phyloP scores from a whole-genome alignment of 2,797 vertebrate genomes.

The Hippopotamyrus pictus region DNA sequence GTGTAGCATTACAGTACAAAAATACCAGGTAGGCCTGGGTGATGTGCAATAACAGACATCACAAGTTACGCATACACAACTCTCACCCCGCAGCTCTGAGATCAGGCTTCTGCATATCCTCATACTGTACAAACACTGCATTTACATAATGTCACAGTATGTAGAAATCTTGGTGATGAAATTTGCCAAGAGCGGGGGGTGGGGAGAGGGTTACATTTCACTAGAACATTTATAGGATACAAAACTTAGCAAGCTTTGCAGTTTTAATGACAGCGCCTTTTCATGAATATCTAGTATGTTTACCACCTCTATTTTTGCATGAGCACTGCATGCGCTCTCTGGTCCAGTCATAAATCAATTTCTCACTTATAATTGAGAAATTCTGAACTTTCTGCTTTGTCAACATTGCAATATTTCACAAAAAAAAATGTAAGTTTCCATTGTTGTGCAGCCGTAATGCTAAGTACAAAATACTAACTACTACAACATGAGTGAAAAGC shows the following conservation, averaged over 20 bases:
- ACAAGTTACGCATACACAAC: neutral
- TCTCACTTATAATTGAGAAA: neutral
- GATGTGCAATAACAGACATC: neutral
- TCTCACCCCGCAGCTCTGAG: neutral
- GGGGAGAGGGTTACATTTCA: neutral
- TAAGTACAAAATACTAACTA: neutral
- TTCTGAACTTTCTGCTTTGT: neutral
- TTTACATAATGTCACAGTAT: neutral
- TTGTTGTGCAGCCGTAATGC: neutral
- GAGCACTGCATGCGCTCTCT: neutral
- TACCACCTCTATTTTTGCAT: neutral
- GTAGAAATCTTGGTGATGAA: neutral
- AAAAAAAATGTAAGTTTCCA: neutral
- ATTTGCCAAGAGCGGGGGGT: neutral
- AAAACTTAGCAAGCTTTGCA: neutral
- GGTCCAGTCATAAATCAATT: neutral
- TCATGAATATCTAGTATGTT: neutral
- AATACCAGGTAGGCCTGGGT: neutral
- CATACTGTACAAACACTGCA: neutral
- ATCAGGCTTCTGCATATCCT: neutral
- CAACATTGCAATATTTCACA: neutral
- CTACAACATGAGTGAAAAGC: neutral
- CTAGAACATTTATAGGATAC: neutral
- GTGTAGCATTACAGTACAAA: neutral
- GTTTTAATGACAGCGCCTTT: neutral